Base-by-base conservation (phyloP, 2,888 invertebrate species). In the Tenthredo distinguenda region DNA sequence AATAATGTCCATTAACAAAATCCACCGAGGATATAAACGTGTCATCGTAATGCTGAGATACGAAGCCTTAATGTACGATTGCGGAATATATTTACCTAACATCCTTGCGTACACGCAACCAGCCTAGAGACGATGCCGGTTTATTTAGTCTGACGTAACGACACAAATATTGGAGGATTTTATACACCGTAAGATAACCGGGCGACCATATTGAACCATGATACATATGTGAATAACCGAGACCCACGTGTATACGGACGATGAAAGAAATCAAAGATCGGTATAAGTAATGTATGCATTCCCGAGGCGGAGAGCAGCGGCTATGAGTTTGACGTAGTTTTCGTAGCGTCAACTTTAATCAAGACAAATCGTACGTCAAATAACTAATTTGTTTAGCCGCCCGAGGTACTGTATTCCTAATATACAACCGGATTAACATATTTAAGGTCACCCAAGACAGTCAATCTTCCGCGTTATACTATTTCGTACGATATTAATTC, bases 351-450 rank as follows among this genome's bases (percentile, higher is more conserved):
- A 71, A 43, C 21, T 43, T 74, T 74, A 43, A 74, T 74, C 74
- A 43, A 74, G 74, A 74, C 43, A 74, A 74, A 74, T 74, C 43
- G 43, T 18, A 43, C 26, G 74, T 74, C 43, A 43, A 74, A 74
- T 43, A n/a, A 43, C 74, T 74, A 74, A 74, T 74, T 74, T 74
- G 74, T 74, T 31, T n/a, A 12, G 1, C 21, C 5, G 43, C 10
- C 26, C 68, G 43, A 74, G 74, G n/a, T 21, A 74, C 43, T 10
- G 74, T 43, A 21, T 74, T 43, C 6, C 74, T n/a, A n/a, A 74
- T 43, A 43, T 68, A 68, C 34, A 34, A 34, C 12, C 4, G 74
- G 43, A 43, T 40, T 74, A 74, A 43, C 18, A 71, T 37, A 37
- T 55, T 34, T 37, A 71, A 71, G 71, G 71, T 71, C 37, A 37